Evolutionary conservation across 2,888 invertebrate species (phyloP).

Genomic region (Netelia melanura): DNA sequence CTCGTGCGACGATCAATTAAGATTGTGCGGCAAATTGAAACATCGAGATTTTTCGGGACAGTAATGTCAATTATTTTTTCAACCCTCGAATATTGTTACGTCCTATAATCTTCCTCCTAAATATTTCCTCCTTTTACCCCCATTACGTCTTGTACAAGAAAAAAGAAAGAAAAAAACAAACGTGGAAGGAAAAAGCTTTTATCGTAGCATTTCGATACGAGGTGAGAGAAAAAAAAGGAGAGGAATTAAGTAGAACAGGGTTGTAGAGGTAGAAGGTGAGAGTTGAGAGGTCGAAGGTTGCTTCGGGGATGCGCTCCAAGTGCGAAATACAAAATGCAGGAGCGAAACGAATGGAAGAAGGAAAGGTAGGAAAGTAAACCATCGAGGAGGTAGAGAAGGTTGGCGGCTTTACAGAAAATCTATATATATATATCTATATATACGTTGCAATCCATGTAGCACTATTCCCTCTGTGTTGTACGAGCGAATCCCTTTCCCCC

Average conservation of each 20-base stretch:
- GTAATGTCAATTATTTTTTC: too few species aligned
- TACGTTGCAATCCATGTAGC: slow-evolving; percentile 29
- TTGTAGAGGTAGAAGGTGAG: slow-evolving; percentile 44
- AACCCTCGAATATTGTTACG: too few species aligned
- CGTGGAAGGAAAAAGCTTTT: neutral
- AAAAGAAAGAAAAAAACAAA: neutral
- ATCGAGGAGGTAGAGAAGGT: slow-evolving; percentile 12
- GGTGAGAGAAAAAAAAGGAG: neutral
- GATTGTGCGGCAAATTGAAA: too few species aligned
- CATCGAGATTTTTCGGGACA: too few species aligned
- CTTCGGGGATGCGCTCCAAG: slow-evolving; percentile 45
- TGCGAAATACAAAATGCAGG: slow-evolving; percentile 63
- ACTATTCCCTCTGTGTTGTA: neutral
- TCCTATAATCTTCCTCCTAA: too few species aligned
- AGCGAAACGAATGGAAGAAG: slow-evolving; percentile 25
- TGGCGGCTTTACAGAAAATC: slow-evolving; percentile 45
- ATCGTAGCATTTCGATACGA: slow-evolving; percentile 8
- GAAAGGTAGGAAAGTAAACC: slow-evolving; percentile 46
- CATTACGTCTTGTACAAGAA: neutral
- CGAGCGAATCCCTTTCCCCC: neutral
- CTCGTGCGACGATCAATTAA: too few species aligned
- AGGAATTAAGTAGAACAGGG: slow-evolving; percentile 37
- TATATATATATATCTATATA: slow-evolving; percentile 9
- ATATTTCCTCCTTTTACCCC: too few species aligned
- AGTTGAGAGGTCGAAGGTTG: slow-evolving; percentile 57